Evolutionary conservation across 2,888 invertebrate species (phyloP), one percentile per base, ranked within the genome.

Genomic region (Tiliacea citrago): DNA sequence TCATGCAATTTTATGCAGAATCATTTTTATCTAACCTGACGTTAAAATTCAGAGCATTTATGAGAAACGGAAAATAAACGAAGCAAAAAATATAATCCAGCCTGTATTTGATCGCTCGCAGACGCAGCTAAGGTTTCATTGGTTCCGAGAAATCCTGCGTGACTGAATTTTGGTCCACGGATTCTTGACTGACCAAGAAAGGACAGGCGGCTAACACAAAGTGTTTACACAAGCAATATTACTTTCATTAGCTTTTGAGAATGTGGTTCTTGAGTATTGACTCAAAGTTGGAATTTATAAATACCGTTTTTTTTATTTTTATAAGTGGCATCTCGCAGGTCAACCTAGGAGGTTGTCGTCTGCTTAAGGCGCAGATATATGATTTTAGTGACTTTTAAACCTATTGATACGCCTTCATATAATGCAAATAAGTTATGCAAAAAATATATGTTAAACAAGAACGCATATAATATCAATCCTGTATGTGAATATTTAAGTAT

Each of bases 161-260:
- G 87, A 91, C 91, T 89, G 90, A 92, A 90, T 92, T 92, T 92
- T 74, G 86, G 84, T 88, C 74, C 87, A 88, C 85, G 53, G 89
- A 90, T 91, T 91, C 89, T 87, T 83, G 68, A 75, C 86, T 82
- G 85, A 68, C 89, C 91, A 84, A 88, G 84, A 88, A 91, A 84
- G 88, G 86, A 69, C 73, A 73, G 81, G 81, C 90, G 88, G 89
- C 87, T 84, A 82, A 84, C 74, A 83, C 74, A 88, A 86, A 86
- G 82, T 75, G 72, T 79, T 76, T 62, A 84, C 77, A 70, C 85
- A 65, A 53, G 53, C 70, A 77, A 77, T 71, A 75, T 75, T 81
- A 58, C 55, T 77, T 75, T 85, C 77, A 77, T 85, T 62, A 71
- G 82, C 61, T 68, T 85, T 74, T 63, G 49, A 72, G 80, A 82